Evolutionary conservation across 2,888 invertebrate species (phyloP).

Genomic region (Drosophila sordidula): DNA sequence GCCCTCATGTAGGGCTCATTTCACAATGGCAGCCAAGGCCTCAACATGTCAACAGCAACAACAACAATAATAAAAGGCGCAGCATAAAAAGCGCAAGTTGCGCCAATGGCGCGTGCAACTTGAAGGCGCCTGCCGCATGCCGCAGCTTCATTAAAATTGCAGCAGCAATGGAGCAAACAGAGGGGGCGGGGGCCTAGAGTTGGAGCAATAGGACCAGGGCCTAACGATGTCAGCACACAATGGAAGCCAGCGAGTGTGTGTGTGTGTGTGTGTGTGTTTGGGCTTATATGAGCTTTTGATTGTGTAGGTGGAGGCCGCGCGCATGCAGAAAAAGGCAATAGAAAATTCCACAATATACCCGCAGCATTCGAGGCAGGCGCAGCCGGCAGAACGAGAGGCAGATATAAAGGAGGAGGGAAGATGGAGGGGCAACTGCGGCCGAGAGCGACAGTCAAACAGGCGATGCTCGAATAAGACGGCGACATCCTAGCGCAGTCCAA

Average conservation of each 20-base stretch:
- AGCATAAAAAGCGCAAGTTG: constrained; percentile 76
- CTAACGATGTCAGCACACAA: constrained; percentile 75
- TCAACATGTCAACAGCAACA: constrained; percentile 46
- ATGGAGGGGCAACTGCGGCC: constrained; percentile 22
- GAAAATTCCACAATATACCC: constrained; percentile 76
- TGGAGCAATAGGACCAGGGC: constrained; percentile 54
- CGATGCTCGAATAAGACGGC: constrained; percentile 26
- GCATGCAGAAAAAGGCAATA: constrained; percentile 70
- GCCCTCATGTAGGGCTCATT: constrained; percentile 24
- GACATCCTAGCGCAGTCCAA: constrained; percentile 29
- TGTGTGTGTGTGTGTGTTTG: constrained; percentile 14
- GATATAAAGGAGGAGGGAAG: constrained; percentile 10
- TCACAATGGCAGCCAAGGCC: constrained; percentile 36
- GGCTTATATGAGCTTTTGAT: constrained; percentile 34
- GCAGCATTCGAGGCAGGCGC: constrained; percentile 32
- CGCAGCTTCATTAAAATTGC: constrained; percentile 80
- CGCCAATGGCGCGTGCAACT: constrained; percentile 77
- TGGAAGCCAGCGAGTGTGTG: constrained; percentile 27
- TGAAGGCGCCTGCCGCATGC: constrained; percentile 74
- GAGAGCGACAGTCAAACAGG: constrained; percentile 31
- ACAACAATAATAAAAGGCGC: constrained; percentile 3
- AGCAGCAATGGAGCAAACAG: constrained; percentile 50
- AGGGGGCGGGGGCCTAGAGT: constrained; percentile 14
- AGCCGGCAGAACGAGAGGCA: constrained; percentile 8
- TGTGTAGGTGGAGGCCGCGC: constrained; percentile 57